phyloP scores from a whole-genome alignment of 2,113 vertebrate species.

The Mirounga angustirostris region DNA sequence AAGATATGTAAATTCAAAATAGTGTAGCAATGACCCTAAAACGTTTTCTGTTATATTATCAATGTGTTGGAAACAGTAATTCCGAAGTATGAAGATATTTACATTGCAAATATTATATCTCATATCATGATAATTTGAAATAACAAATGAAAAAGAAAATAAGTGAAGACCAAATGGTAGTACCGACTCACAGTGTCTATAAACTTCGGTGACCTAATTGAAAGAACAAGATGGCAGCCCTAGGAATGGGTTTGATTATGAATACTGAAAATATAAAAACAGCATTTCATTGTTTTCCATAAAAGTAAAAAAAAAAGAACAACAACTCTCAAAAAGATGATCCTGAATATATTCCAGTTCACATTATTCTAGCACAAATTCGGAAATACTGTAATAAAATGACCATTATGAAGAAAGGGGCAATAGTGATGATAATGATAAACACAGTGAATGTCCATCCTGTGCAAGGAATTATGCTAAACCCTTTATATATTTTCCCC shows the following conservation, averaged over 20 bases:
- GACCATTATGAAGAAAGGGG: background rate
- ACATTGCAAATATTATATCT: background rate
- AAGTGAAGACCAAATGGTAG: background rate
- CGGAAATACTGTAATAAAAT: conserved; percentile 60
- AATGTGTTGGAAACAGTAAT: background rate
- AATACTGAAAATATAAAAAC: background rate
- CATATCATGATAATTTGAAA: background rate
- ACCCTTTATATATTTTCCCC: background rate
- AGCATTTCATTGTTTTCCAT: background rate
- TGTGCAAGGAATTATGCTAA: background rate
- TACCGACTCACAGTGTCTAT: background rate
- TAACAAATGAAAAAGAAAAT: background rate
- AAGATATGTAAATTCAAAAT: background rate
- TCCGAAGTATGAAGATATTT: background rate
- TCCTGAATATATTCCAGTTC: conserved; percentile 17
- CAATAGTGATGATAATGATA: background rate
- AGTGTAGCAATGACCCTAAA: background rate
- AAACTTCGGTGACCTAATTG: background rate
- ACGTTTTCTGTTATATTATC: background rate
- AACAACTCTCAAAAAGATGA: background rate
- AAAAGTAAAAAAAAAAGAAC: background rate
- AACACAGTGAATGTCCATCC: background rate
- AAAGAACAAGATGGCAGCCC: background rate
- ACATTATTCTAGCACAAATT: conserved; percentile 41
- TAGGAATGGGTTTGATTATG: background rate